phyloP scores from a whole-genome alignment of 2,888 invertebrate genomes.

The Andrena camellia region DNA sequence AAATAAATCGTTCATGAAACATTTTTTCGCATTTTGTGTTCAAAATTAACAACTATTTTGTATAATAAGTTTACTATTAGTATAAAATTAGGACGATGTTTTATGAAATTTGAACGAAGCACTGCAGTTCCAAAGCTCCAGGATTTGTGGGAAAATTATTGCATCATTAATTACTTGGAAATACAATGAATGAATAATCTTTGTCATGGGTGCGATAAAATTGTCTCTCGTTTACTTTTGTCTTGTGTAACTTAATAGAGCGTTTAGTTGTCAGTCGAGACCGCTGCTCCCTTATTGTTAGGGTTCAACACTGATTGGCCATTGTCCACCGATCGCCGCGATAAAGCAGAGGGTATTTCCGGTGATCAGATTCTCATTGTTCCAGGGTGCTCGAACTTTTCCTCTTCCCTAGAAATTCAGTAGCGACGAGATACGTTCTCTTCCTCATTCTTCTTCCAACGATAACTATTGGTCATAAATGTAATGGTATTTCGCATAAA shows the following conservation, averaged over 20 bases:
- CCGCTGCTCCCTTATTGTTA: slow-evolving; percentile 23
- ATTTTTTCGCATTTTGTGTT: background rate
- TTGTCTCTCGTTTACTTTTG: background rate
- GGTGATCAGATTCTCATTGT: slow-evolving; percentile 51
- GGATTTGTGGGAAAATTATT: background rate
- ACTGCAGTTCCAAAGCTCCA: background rate
- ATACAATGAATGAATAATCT: background rate
- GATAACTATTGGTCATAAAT: background rate
- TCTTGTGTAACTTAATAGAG: slow-evolving; percentile 9
- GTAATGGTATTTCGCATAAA: background rate
- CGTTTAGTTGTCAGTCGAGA: slow-evolving; percentile 12
- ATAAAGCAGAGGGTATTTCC: slow-evolving; percentile 28
- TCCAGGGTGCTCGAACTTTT: background rate
- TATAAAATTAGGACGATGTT: background rate
- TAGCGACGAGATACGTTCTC: background rate
- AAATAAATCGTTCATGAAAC: too few relatives aligned
- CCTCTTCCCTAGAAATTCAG: background rate
- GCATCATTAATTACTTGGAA: too few relatives aligned
- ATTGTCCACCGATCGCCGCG: slow-evolving; percentile 27
- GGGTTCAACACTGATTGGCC: slow-evolving; percentile 33
- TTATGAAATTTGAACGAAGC: background rate
- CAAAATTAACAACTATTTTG: background rate
- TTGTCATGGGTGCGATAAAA: background rate
- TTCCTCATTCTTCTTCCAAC: background rate
- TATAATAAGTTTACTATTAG: background rate